Percentiles rank a stretch among this genome's conserved stretches.
These are phyloP conservation scores for Bombus waltoni DNA, from an alignment of 1,140 invertebrate genomes.

Conservation along the genomic window DNA sequence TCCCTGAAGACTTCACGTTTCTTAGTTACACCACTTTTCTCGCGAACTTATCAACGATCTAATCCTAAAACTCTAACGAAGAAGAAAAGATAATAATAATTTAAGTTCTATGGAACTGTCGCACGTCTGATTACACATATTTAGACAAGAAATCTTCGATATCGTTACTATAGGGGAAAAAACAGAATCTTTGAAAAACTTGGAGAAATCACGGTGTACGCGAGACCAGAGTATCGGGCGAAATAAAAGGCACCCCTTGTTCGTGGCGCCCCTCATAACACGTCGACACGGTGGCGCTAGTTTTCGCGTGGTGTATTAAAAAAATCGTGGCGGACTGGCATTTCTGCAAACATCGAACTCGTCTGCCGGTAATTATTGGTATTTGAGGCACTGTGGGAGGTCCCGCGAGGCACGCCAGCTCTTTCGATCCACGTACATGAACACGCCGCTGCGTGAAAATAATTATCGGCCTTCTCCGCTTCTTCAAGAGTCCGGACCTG, in stretches of 20 bases:
- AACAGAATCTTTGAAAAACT: background rate
- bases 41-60: too few relatives aligned
- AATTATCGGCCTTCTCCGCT: constrained; percentile 66
- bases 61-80: too few relatives aligned
- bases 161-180: background rate
- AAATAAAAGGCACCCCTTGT: background rate
- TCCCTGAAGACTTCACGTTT: too few relatives aligned
- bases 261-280: background rate
- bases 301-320: constrained; percentile 43
- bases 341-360: constrained; percentile 68
- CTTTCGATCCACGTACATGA: constrained; percentile 53
- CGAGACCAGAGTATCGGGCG: constrained; percentile 26
- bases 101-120: too few relatives aligned
- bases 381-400: constrained; percentile 67
- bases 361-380: constrained; percentile 64
- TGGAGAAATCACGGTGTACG: constrained; percentile 38
- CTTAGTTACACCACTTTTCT: too few relatives aligned
- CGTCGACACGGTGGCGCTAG: constrained; percentile 33
- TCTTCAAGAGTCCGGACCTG: constrained; percentile 25
- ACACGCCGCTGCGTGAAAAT: constrained; percentile 70
- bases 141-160: constrained; percentile 19
- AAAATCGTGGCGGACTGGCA: constrained; percentile 52
- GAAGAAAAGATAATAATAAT: too few relatives aligned
- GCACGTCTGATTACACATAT: background rate
- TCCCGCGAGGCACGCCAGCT: constrained; percentile 64